Conservation (phyloP, 1,140 invertebrate species). For the Neuroterus valhalla region DNA sequence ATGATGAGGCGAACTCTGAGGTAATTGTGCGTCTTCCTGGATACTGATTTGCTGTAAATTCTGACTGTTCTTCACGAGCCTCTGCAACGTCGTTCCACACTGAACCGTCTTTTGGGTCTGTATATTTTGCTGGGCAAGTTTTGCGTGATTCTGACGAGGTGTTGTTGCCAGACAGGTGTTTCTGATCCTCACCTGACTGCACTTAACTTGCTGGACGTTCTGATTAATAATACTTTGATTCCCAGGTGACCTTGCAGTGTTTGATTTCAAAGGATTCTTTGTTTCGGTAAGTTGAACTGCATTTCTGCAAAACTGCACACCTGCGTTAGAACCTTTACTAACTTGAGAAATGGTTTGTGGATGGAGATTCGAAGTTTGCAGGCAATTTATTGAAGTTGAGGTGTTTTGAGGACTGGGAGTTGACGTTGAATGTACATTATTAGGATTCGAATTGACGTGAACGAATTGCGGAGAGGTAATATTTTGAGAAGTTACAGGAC, state of each 20-base stretch:
- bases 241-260: not conserved
- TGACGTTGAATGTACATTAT: conserved; percentile 32
- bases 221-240: conserved; percentile 4
- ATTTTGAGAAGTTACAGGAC: conserved; percentile 55
- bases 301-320: conserved; percentile 6
- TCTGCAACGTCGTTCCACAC: conserved; percentile 55
- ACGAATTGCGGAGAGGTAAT: conserved; percentile 55
- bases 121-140: conserved; percentile 44
- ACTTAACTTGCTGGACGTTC: conserved; percentile 45
- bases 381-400: conserved; percentile 30
- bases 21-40: conserved; percentile 40
- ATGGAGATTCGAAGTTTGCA: conserved; percentile 46
- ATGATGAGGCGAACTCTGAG: conserved; percentile 53
- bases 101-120: conserved; percentile 64
- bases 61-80: conserved; percentile 61
- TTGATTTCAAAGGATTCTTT: not conserved
- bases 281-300: not conserved
- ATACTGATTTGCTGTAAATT: conserved; percentile 50
- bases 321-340: not conserved
- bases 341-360: conserved; percentile 40
- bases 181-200: conserved; percentile 46
- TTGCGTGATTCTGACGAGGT: conserved; percentile 54
- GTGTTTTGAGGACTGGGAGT: not conserved
- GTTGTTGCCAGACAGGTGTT: conserved; percentile 52
- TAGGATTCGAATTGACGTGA: conserved; percentile 33